These are phyloP conservation scores for Gila orcuttii DNA, from an alignment of 2,113 vertebrate species.

Conservation along the genomic window DNA sequence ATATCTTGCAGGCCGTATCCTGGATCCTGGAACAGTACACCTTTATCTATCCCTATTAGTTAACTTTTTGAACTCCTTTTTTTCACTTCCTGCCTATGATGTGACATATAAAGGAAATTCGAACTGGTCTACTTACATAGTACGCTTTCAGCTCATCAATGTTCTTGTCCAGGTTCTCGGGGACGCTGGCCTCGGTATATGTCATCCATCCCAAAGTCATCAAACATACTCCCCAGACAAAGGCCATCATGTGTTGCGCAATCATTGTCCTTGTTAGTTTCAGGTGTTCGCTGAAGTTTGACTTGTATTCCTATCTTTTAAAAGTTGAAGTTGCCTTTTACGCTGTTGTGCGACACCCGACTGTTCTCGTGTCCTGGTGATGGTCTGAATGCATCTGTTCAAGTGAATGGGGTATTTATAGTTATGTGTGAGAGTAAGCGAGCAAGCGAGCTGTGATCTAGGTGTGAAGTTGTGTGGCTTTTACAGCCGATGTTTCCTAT, in stretches of 20 bases:
- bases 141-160: conserved; percentile 35
- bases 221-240: conserved; percentile 39
- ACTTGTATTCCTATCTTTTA: conserved; percentile 31
- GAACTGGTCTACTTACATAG: conserved; percentile 44
- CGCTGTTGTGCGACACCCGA: background rate
- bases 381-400: conserved; percentile 48
- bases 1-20: background rate
- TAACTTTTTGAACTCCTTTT: background rate
- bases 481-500: conserved; percentile 51
- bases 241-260: conserved; percentile 8
- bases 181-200: conserved; percentile 22
- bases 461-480: conserved; percentile 55
- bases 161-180: conserved; percentile 20
- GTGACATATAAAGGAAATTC: background rate
- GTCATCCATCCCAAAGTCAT: conserved; percentile 32
- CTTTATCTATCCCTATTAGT: background rate
- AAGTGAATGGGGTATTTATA: conserved; percentile 57
- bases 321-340: background rate
- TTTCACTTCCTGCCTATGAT: background rate
- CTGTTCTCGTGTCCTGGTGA: conserved; percentile 29
- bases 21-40: background rate
- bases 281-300: conserved; percentile 24
- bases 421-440: conserved; percentile 34
- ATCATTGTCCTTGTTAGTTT: background rate
- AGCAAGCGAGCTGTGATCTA: conserved; percentile 30